Base-by-base conservation (phyloP, 2,888 invertebrate genomes). In the Nudaria mundana region DNA sequence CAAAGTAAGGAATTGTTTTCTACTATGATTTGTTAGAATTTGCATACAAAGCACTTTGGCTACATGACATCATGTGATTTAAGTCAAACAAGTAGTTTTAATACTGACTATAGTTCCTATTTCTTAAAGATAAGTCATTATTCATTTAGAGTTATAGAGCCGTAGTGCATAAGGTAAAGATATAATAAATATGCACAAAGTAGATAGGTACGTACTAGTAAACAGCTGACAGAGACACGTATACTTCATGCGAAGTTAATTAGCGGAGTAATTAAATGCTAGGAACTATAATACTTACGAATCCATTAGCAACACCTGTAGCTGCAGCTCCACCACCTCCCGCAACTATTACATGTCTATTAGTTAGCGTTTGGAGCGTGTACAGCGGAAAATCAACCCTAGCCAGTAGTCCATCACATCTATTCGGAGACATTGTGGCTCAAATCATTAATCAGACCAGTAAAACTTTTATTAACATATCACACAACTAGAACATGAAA, bases 321-420 rank as follows among this genome's bases (percentile, higher is more conserved):
- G 98, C 98, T 10, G 98, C 94, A 23, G 97, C 94, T 40, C 99
- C 99, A 45, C 99, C 99, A 37, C 99, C 99, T 37, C 99, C 99
- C 49, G 97, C 98, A 31, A 99, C 97, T 47, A 99, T 88, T 63
- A 99, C 94, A 89, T 98, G 98, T 56, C 97, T 92, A 81, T 95
- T 96, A 18, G 96, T 96, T 44, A 98, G 89, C 90, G 96, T 95
- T 85, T 96, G 95, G 20, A 98, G 91, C 2, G 96, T 94, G 77
- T 98, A 98, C 44, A 98, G 90, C 3, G 98, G 98, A 89, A 98
- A 97, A 91, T 97, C 97, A 31, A 97, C 95, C 68, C 94, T 91
- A 48, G 97, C 96, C 72, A 96, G 81, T 59, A 96, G 90, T 57
- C 95, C 94, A 75, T 94, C 93, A 66, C 93, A 76, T 78, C 89